These are phyloP conservation scores for Erannis defoliaria DNA, from an alignment of 2,888 invertebrate genomes.

Conservation along the genomic window DNA sequence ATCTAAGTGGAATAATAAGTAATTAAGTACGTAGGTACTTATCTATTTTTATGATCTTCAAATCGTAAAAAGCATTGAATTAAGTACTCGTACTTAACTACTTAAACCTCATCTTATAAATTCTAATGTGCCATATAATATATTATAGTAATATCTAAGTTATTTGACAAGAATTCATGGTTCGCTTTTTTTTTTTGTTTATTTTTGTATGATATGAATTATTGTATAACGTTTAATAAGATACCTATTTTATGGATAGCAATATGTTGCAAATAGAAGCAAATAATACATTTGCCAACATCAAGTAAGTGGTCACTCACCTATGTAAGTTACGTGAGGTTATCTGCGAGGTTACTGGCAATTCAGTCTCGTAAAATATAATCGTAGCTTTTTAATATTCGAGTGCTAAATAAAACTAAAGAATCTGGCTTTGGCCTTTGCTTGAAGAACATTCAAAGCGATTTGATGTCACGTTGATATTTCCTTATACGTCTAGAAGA, in stretches of 20 bases:
- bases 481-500: constrained; percentile 11
- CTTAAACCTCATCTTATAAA: no score
- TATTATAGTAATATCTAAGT: no score
- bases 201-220: no score
- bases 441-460: constrained; percentile 7
- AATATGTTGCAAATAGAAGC: neutral
- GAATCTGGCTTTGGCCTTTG: constrained; percentile 13
- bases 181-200: no score
- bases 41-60: neutral
- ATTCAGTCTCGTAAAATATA: constrained; percentile 18
- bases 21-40: neutral
- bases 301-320: constrained; percentile 23
- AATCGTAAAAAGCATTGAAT: constrained; percentile 12
- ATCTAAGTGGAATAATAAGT: neutral
- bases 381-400: constrained; percentile 1
- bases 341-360: constrained; percentile 23
- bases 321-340: constrained; percentile 26
- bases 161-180: no score
- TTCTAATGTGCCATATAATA: no score
- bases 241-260: neutral
- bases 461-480: constrained; percentile 1
- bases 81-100: neutral
- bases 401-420: constrained; percentile 7
- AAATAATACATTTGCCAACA: neutral
- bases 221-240: no score